Evolutionary conservation across 2,888 invertebrate genomes (phyloP).

Genomic region (Calephelis perditalis): DNA sequence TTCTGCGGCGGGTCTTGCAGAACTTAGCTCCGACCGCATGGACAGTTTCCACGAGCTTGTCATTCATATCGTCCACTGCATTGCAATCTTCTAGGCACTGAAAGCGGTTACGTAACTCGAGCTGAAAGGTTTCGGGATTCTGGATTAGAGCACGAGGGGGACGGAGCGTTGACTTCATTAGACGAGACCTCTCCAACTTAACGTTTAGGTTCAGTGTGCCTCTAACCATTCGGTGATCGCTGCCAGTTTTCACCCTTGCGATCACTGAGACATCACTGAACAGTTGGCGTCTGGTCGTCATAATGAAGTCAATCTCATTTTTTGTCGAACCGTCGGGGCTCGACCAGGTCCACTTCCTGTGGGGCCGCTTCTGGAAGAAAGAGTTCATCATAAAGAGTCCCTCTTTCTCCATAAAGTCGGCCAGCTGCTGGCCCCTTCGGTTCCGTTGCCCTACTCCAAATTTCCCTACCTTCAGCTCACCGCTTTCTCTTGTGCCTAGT

Average conservation of each 20-base stretch:
- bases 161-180: slow-evolving; percentile 4
- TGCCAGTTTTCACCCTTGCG: slow-evolving; percentile 4
- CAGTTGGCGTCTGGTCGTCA: slow-evolving; percentile 7
- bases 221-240: slow-evolving; percentile 8
- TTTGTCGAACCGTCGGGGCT: slow-evolving; percentile 11
- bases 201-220: slow-evolving; percentile 16
- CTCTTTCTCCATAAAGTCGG: neutral
- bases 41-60: neutral
- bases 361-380: slow-evolving; percentile 20
- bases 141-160: neutral
- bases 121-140: slow-evolving; percentile 9
- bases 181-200: slow-evolving; percentile 10
- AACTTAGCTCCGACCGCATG: neutral
- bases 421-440: too few relatives aligned
- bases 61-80: neutral
- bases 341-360: slow-evolving; percentile 20
- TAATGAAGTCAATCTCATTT: slow-evolving; percentile 17
- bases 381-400: slow-evolving; percentile 17
- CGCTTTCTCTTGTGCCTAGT: too few relatives aligned
- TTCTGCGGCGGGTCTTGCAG: neutral
- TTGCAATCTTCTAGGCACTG: neutral
- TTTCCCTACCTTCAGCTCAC: too few relatives aligned
- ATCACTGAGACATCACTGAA: slow-evolving; percentile 20
- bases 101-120: neutral
- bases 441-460: too few relatives aligned